These are phyloP conservation scores for Monochamus saltuarius DNA, from an alignment of 1,140 invertebrate genomes.

Conservation along the genomic window DNA sequence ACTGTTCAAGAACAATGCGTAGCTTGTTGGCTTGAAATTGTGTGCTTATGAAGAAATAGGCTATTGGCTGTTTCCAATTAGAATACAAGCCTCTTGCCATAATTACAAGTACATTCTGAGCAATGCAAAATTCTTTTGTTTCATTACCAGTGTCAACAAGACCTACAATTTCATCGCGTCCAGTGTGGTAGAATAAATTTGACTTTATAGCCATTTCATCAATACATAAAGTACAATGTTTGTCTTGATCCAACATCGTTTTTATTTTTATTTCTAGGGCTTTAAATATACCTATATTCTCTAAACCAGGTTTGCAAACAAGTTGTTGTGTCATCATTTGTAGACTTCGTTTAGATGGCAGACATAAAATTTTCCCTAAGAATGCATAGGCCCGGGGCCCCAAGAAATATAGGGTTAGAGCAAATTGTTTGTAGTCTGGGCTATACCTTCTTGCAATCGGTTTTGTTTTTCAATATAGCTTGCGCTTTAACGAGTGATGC, in stretches of 20 bases:
- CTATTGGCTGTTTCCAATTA: conserved; percentile 21
- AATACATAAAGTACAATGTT: neutral
- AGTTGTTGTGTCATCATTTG: neutral
- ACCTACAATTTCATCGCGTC: conserved; percentile 1
- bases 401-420: neutral
- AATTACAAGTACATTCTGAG: conserved; percentile 5
- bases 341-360: neutral
- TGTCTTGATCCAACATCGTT: conserved; percentile 5
- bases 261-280: neutral
- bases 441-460: neutral
- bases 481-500: neutral
- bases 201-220: conserved; percentile 9
- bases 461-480: neutral
- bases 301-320: neutral
- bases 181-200: neutral
- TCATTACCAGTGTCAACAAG: conserved; percentile 1
- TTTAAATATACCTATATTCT: neutral
- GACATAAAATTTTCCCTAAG: neutral
- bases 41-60: conserved; percentile 18
- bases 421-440: conserved; percentile 1
- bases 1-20: conserved; percentile 7
- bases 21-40: conserved; percentile 11
- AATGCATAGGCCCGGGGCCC: neutral
- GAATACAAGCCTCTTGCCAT: conserved; percentile 19
- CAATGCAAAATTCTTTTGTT: neutral